phyloP scores from a whole-genome alignment of 2,113 vertebrate species.

The Psilopsiagon aurifrons region DNA sequence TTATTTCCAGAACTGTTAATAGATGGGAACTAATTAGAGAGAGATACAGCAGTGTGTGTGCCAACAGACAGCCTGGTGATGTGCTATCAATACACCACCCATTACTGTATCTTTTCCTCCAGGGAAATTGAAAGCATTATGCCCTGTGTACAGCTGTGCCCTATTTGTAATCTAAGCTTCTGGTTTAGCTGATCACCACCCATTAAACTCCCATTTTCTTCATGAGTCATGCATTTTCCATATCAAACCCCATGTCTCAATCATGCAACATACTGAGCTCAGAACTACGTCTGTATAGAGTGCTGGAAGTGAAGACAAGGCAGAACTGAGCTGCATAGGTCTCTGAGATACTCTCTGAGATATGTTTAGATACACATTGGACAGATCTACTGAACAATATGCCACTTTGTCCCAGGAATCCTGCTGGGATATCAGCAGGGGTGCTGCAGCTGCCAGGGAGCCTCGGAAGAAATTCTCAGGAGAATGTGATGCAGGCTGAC shows the following conservation, averaged over 20 bases:
- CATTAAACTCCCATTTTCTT: constrained; percentile 1
- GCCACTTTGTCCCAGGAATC: neutral
- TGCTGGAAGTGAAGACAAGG: neutral
- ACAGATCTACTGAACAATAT: neutral
- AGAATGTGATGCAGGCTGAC: neutral
- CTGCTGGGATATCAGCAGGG: neutral
- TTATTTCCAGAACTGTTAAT: neutral
- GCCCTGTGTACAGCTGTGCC: neutral
- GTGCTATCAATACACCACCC: neutral
- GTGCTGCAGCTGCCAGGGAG: neutral
- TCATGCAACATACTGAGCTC: neutral
- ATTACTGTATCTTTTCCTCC: neutral
- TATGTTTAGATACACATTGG: neutral
- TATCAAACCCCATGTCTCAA: neutral
- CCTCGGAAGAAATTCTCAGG: neutral
- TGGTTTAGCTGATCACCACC: neutral
- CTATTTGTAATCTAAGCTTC: neutral
- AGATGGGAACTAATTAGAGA: neutral
- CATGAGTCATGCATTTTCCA: neutral
- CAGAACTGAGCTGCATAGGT: neutral
- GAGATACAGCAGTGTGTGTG: neutral
- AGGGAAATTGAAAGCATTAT: neutral
- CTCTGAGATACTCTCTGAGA: neutral
- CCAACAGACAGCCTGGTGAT: neutral
- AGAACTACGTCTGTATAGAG: neutral